Conservation (phyloP, 2,113 vertebrate genomes). For the Fregetta grallaria region DNA sequence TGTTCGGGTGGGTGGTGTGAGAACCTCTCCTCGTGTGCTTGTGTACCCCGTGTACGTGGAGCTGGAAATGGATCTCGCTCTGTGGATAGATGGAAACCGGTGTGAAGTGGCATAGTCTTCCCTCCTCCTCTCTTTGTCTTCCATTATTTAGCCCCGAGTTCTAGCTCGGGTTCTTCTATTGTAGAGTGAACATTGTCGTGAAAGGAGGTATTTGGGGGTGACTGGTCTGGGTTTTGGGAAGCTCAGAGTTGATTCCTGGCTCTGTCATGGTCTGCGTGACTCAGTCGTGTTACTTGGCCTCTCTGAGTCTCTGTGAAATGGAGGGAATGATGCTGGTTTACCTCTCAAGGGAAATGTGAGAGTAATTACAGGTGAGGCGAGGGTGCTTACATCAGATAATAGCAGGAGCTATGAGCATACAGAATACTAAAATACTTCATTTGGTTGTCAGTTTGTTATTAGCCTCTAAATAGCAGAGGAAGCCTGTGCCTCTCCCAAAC, state of each 20-base stretch:
- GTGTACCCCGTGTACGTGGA: not conserved
- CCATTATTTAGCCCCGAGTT: not conserved
- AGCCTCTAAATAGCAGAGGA: not conserved
- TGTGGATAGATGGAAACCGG: not conserved
- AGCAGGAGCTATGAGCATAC: not conserved
- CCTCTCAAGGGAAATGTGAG: not conserved
- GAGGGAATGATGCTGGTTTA: not conserved
- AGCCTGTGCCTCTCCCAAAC: not conserved
- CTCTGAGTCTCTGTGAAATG: not conserved
- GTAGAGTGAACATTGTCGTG: not conserved
- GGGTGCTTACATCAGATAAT: not conserved
- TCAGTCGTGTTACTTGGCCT: not conserved
- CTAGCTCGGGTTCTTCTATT: not conserved
- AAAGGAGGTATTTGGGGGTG: not conserved
- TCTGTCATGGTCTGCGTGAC: not conserved
- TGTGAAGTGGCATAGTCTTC: not conserved
- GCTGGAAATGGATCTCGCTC: not conserved
- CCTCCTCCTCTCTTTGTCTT: not conserved
- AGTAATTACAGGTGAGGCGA: not conserved
- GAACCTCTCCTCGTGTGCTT: not conserved
- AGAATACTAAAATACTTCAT: not conserved
- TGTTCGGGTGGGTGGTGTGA: not conserved
- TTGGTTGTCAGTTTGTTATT: not conserved
- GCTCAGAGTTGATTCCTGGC: not conserved
- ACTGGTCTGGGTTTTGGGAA: not conserved